Evolutionary conservation across 37 sponge, comb jelly and placozoan species (phyloP), one percentile per base, ranked within the genome.

Genomic region (Aplysina aerophoba): DNA sequence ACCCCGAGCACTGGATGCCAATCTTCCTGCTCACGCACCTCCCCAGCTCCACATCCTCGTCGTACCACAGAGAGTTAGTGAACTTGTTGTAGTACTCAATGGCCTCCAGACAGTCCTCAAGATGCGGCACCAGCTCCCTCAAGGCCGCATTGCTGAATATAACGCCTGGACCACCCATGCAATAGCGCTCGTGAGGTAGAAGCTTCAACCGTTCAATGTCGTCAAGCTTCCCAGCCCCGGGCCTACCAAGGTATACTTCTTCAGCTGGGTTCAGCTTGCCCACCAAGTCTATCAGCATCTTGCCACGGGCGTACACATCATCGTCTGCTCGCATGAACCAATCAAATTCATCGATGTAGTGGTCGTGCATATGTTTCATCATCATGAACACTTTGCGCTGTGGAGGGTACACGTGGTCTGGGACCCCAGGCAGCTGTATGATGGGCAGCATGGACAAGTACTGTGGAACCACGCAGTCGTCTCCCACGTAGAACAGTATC

Each of bases 41-140:
- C 2, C 94, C 94, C 6, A 94, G 44, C 83, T 94, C 94, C 30
- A 94, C 92, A 65, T 94, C 94, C 22, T 91, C 91, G 39, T 93
- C 81, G 25, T 89, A 85, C 83, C 85, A 86, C 44, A 55, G 54
- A 0, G 85, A 60, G 0, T 66, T 34, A 4, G 38, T 55, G 25
- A 81, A 58, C 81, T 60, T 39, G 65, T 88, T 83, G 60, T 89
- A 72, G 20, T 41, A 50, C 78, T 85, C 79, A 1, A 80, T 34
- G 6, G 56, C 85, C 41, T 83, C 34, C 64, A 87, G 39, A 63
- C 93, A 90, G 63, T 78, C 55, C 0, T 84, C 81, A 5, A 93
- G 68, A 50, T 57, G 36, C 79, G 83, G 66, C 41, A 37, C 50
- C 22, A 87, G 44, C 13, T 25, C 57, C 53, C 57, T 20, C 85